Conservation (phyloP, 2,888 invertebrate genomes). For the Cecidostiba fungosa region DNA sequence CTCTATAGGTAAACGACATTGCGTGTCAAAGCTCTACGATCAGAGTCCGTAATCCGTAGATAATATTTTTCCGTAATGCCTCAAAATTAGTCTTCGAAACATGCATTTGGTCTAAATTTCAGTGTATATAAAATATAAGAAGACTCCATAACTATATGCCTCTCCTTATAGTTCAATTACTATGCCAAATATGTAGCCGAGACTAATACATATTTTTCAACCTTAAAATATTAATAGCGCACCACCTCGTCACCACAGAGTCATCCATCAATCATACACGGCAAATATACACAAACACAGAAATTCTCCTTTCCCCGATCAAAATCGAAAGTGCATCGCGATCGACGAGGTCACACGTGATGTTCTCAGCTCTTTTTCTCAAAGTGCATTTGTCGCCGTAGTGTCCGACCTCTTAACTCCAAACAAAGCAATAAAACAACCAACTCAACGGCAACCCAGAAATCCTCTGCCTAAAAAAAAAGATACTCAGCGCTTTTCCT, state of each 20-base stretch:
- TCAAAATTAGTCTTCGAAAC: not conserved
- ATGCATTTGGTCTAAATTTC: not conserved
- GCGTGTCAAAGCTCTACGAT: not conserved
- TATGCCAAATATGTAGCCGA: not conserved
- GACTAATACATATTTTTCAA: not conserved
- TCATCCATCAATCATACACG: not conserved
- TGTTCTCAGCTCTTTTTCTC: constrained; percentile 1
- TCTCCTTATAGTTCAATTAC: not conserved
- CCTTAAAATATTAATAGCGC: not conserved
- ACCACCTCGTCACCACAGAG: not conserved
- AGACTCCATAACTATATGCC: no score
- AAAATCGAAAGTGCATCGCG: constrained; percentile 52
- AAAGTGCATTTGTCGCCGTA: constrained; percentile 5
- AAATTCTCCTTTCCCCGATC: constrained; percentile 20
- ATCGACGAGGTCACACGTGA: constrained; percentile 13
- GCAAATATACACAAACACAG: constrained; percentile 31
- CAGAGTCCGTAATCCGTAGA: not conserved
- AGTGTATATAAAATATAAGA: no score
- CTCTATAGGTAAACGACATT: not conserved
- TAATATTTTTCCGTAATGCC: not conserved
- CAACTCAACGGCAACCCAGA: constrained; percentile 17
- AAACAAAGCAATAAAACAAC: constrained; percentile 35
- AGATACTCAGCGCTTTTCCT: constrained; percentile 39
- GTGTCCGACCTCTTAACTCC: constrained; percentile 3
- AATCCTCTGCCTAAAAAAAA: constrained; percentile 28